A percentile compares a stretch with the other conserved stretches of the same genome.
Evolutionary conservation across 92 coral and sea anemone species (phyloP).

Genomic region (Actinostola sp.): DNA sequence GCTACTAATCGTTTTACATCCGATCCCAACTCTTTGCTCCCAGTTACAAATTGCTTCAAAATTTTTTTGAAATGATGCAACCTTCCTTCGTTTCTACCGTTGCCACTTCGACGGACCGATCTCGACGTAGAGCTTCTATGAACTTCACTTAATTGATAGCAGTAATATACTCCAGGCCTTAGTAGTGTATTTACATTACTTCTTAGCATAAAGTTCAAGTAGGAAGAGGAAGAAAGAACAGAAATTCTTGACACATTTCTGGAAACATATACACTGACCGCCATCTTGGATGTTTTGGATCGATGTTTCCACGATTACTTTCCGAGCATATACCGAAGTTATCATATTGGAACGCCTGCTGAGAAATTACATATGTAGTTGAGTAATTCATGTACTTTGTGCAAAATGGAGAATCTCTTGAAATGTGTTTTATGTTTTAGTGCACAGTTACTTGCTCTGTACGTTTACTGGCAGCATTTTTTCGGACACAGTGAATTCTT

Average conservation of each 20-base stretch:
- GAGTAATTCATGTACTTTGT: neutral
- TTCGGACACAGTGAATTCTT: conserved; percentile 16
- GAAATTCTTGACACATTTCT: conserved; percentile 11
- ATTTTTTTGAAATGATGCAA: conserved; percentile 60
- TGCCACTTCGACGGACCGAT: conserved; percentile 17
- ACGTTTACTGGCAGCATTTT: conserved; percentile 46
- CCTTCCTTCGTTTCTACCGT: conserved; percentile 30
- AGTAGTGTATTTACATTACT: neutral
- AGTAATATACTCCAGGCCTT: conserved; percentile 9
- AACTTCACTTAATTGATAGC: conserved; percentile 27
- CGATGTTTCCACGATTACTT: conserved; percentile 14
- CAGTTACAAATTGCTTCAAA: conserved; percentile 70
- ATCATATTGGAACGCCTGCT: conserved; percentile 33
- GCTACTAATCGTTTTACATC: conserved; percentile 88
- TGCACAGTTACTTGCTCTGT: conserved; percentile 42
- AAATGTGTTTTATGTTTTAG: conserved; percentile 27
- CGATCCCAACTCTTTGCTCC: conserved; percentile 72
- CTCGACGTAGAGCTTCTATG: conserved; percentile 20
- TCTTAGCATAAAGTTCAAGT: neutral
- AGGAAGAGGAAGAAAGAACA: conserved; percentile 1
- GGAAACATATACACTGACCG: conserved; percentile 11
- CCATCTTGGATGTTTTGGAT: conserved; percentile 35
- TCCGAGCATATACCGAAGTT: conserved; percentile 21
- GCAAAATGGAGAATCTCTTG: conserved; percentile 22
- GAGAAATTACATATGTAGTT: neutral